Evolutionary conservation across 1,140 invertebrate genomes (phyloP).

Genomic region (Drosophila tristis): DNA sequence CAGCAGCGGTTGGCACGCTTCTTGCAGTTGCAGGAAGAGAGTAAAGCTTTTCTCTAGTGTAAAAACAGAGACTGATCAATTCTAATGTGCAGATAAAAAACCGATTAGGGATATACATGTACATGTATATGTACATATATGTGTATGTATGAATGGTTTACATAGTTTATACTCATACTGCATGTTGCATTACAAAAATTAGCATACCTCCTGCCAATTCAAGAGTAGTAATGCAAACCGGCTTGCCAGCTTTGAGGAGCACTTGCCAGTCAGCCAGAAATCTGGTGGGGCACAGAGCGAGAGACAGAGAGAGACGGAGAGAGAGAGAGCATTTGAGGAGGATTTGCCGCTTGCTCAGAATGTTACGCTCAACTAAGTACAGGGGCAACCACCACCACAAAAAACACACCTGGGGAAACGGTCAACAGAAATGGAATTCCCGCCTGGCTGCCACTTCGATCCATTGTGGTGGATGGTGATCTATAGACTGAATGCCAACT

Average conservation of each 20-base stretch:
- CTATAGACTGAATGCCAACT: no score
- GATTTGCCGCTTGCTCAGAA: constrained; percentile 27
- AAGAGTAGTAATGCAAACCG: constrained; percentile 26
- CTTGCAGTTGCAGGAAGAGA: no score
- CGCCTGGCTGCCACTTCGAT: constrained; percentile 40
- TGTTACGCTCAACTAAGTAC: constrained; percentile 57
- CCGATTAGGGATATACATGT: no score
- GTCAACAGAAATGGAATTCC: constrained; percentile 23
- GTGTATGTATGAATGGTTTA: no score
- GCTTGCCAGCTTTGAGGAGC: constrained; percentile 36
- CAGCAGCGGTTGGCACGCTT: no score
- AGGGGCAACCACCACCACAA: constrained; percentile 17
- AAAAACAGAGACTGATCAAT: no score
- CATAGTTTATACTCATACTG: no score
- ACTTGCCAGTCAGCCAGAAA: constrained; percentile 25
- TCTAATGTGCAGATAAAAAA: no score
- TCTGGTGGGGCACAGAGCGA: background rate
- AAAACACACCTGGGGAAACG: constrained; percentile 39
- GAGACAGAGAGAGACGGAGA: background rate
- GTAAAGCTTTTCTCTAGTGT: no score
- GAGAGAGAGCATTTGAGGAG: constrained; percentile 1
- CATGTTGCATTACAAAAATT: no score
- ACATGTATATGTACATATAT: no score
- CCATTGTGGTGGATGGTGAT: constrained; percentile 24
- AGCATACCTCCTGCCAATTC: no score